A percentile compares a stretch with the other conserved stretches of the same genome.
Conservation (phyloP, 64 coral and sea anemone species). For the Montipora cactus region DNA sequence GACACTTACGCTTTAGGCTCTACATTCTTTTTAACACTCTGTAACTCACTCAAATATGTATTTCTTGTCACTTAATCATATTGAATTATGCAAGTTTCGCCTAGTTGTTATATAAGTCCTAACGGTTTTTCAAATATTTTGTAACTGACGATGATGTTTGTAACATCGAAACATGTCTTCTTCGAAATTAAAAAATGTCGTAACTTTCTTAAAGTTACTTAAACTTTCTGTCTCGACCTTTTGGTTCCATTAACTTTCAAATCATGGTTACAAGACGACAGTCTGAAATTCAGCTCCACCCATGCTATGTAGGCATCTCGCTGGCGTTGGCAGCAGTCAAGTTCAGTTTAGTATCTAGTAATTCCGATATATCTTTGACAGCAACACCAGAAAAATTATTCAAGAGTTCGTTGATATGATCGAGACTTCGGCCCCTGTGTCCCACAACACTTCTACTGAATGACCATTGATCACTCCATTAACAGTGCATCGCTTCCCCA, state of each 20-base stretch:
- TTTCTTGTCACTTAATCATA: too few species aligned
- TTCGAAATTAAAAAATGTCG: too few species aligned
- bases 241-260: neutral
- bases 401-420: neutral
- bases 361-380: slow-evolving; percentile 31
- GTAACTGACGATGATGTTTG: too few species aligned
- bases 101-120: too few species aligned
- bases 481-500: slow-evolving; percentile 18
- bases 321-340: slow-evolving; percentile 55
- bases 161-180: too few species aligned
- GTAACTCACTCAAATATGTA: too few species aligned
- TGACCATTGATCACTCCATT: slow-evolving; percentile 32
- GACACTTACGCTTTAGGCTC: too few species aligned
- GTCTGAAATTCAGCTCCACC: neutral
- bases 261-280: neutral
- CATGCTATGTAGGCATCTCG: slow-evolving; percentile 24
- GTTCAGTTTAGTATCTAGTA: slow-evolving; percentile 16
- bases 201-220: too few species aligned
- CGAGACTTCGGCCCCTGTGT: slow-evolving; percentile 49
- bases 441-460: slow-evolving; percentile 42
- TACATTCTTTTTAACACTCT: too few species aligned
- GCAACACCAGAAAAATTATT: neutral
- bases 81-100: too few species aligned
- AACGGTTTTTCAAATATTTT: too few species aligned
- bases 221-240: too few species aligned